Evolutionary conservation across 1,140 invertebrate genomes (phyloP).

Genomic region (Micrasema minimum): DNA sequence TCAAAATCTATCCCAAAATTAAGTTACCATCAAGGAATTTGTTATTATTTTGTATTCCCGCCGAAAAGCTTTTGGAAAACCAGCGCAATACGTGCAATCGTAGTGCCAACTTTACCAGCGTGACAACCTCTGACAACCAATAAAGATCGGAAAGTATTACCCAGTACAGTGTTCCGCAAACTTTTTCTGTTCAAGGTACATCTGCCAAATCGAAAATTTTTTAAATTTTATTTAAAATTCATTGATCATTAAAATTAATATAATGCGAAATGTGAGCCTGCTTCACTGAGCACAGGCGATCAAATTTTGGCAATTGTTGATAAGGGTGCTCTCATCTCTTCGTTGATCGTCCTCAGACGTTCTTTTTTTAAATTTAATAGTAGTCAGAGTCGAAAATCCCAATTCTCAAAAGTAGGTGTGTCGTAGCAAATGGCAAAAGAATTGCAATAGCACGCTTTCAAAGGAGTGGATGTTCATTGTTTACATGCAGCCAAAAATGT

Average conservation of each 20-base stretch:
- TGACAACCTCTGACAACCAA: too few relatives aligned
- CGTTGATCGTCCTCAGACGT: constrained; percentile 29
- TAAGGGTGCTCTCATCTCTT: constrained; percentile 26
- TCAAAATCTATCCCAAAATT: too few relatives aligned
- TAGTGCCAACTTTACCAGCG: too few relatives aligned
- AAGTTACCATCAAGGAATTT: too few relatives aligned
- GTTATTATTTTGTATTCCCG: too few relatives aligned
- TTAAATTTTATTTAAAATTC: not conserved
- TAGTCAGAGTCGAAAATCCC: constrained; percentile 56
- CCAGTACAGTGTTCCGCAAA: too few relatives aligned
- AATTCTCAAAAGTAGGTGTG: constrained; percentile 56
- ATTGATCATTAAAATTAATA: constrained; percentile 14
- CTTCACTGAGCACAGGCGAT: constrained; percentile 29
- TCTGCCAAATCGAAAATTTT: too few relatives aligned
- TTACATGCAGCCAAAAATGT: not conserved
- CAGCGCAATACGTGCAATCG: too few relatives aligned
- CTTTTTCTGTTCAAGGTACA: too few relatives aligned
- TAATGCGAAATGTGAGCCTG: constrained; percentile 8
- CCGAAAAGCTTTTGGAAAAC: too few relatives aligned
- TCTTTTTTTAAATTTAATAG: constrained; percentile 56
- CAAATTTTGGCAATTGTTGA: constrained; percentile 24
- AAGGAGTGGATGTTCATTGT: constrained; percentile 46
- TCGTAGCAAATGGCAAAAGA: constrained; percentile 56
- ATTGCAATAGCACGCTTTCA: constrained; percentile 46
- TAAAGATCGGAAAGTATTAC: too few relatives aligned